Evolutionary conservation across 1,140 invertebrate genomes (phyloP).

Genomic region (Chelonus insularis): DNA sequence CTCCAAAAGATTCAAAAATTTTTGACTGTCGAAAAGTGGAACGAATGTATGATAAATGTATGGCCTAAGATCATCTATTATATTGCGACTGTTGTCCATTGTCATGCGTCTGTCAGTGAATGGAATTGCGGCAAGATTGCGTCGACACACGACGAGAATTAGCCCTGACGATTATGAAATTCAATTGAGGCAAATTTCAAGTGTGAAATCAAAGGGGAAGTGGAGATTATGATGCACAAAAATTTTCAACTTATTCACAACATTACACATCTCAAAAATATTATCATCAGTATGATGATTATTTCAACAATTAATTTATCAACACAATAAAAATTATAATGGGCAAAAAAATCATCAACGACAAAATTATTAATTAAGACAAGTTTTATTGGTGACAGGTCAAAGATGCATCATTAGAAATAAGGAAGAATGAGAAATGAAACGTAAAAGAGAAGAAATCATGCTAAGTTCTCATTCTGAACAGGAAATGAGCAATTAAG

Average conservation of each 20-base stretch:
- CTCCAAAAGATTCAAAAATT: too few species aligned
- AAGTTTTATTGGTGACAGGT: constrained; percentile 12
- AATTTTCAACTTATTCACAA: neutral
- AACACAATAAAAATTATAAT: too few species aligned
- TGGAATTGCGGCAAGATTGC: neutral
- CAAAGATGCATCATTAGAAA: constrained; percentile 14
- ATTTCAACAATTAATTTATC: neutral
- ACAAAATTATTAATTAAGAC: neutral
- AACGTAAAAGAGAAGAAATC: neutral
- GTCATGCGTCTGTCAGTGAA: constrained; percentile 2
- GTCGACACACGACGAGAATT: neutral
- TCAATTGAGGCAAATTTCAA: neutral
- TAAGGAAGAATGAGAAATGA: neutral
- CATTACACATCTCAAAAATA: neutral
- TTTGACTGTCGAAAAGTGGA: neutral
- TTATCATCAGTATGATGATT: neutral
- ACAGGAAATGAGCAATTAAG: constrained; percentile 52
- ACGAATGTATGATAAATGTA: neutral
- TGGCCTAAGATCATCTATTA: neutral
- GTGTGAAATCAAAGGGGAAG: neutral
- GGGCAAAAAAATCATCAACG: too few species aligned
- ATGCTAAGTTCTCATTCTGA: constrained; percentile 31
- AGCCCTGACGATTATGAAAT: neutral
- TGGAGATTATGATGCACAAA: neutral
- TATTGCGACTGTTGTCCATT: neutral